phyloP scores from a whole-genome alignment of 2,797 vertebrate species.

The Parauchenoglanis ngamensis region DNA sequence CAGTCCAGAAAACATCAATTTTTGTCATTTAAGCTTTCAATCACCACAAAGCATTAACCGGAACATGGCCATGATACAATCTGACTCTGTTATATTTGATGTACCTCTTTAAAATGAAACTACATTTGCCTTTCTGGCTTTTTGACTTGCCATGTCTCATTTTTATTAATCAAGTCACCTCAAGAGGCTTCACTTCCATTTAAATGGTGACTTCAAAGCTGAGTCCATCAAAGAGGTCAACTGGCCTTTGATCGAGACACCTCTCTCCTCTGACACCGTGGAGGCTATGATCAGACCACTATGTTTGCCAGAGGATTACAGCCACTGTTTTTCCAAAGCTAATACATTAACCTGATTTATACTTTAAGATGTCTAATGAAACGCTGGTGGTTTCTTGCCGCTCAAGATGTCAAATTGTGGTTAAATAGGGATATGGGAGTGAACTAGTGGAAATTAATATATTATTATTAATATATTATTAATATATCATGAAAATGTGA shows the following conservation, averaged over 20 bases:
- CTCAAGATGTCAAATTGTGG: background rate
- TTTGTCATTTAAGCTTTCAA: background rate
- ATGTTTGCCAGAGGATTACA: background rate
- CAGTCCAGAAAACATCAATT: background rate
- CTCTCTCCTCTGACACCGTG: background rate
- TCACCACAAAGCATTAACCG: background rate
- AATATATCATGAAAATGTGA: too few relatives aligned
- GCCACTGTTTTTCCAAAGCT: background rate
- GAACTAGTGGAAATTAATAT: too few relatives aligned
- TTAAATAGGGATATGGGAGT: background rate
- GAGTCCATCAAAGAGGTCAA: constrained; percentile 48
- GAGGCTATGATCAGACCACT: background rate
- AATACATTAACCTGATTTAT: background rate
- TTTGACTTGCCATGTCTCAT: constrained; percentile 21
- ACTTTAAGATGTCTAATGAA: background rate
- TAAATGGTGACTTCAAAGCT: constrained; percentile 47
- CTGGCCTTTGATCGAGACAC: constrained; percentile 32
- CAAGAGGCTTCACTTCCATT: constrained; percentile 6
- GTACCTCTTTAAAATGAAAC: background rate
- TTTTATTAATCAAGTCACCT: constrained; percentile 22
- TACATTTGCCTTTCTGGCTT: constrained; percentile 17
- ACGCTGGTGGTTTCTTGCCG: background rate
- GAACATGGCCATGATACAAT: background rate
- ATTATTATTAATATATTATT: too few relatives aligned
- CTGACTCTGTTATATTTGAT: background rate